phyloP scores from a whole-genome alignment of 2,888 invertebrate genomes.

The Nyleta sp. region DNA sequence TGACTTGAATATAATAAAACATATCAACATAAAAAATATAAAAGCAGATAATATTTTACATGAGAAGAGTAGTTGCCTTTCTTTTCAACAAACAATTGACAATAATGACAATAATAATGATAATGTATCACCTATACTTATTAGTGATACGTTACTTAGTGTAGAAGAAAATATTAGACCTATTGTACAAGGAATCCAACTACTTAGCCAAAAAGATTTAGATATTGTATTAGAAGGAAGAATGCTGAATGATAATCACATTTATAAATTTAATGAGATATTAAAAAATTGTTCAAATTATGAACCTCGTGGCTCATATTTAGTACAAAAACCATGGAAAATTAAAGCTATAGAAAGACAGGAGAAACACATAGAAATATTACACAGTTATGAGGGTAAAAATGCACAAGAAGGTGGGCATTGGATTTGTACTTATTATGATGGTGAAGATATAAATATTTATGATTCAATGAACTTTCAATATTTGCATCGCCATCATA shows the following conservation, averaged over 20 bases:
- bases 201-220: neutral
- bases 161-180: no score
- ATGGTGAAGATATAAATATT: slow-evolving; percentile 15
- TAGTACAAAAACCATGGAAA: neutral
- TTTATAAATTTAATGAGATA: slow-evolving; percentile 6
- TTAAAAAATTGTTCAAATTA: neutral
- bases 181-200: no score
- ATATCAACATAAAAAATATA: no score
- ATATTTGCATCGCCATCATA: neutral
- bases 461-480: slow-evolving; percentile 20
- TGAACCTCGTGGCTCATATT: neutral
- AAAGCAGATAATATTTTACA: no score
- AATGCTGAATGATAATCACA: neutral
- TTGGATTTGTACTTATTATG: slow-evolving; percentile 16
- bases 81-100: no score
- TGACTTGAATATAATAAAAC: no score
- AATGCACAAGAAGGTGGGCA: neutral
- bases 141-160: no score
- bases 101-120: no score
- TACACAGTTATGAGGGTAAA: neutral
- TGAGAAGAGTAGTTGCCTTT: no score
- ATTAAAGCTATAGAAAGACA: neutral
- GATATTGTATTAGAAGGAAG: neutral
- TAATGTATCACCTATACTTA: no score
- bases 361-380: slow-evolving; percentile 1